Base-by-base conservation (phyloP, 1,140 invertebrate genomes). In the Zaprionus kolodkinae region DNA sequence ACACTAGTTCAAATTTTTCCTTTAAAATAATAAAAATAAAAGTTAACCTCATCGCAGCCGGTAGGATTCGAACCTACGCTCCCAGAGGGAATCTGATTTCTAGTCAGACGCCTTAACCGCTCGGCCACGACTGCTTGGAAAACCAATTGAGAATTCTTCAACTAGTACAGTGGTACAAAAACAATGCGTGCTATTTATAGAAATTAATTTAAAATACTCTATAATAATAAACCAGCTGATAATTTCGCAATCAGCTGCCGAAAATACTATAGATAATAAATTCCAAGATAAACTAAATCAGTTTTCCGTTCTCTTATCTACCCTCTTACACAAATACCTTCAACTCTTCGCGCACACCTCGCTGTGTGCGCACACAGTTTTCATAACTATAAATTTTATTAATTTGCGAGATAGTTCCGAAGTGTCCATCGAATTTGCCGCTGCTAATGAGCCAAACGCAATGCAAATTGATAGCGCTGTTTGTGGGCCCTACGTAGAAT, bases 1-100 rank as follows among this genome's bases (percentile, higher is more conserved):
- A n/a, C 17, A 40, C 36, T 15, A 7, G 6, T 45, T 45, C 4
- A 6, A 45, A 15, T 15, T 3, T 1, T 3, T 10, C 9, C 7
- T 15, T 15, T 67, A 17, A 54, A 73, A n/a, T 10, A 21, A 54
- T 36, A 33, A 36, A 30, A 52, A 59, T n/a, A 9, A 13, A 13
- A n/a, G 6, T 7, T 0, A 3, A 4, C 27, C 6, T 5, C 21
- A 5, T 63, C 95, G 96, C 96, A 96, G 96, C 94, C 95, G 95
- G 95, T 96, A 96, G 95, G 95, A 96, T 95, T 96, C 95, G 96
- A 96, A 96, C 95, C 95, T 96, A 96, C 95, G 95, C 96, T 96
- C 95, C 95, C 95, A 96, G 95, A 96, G 95, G 95, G 95, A 96
- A 96, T 96, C 95, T 96, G 95, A 96, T 96, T 96, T 96, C 95